Base-by-base conservation (phyloP, 2,113 vertebrate species). In the Corvus hawaiiensis region DNA sequence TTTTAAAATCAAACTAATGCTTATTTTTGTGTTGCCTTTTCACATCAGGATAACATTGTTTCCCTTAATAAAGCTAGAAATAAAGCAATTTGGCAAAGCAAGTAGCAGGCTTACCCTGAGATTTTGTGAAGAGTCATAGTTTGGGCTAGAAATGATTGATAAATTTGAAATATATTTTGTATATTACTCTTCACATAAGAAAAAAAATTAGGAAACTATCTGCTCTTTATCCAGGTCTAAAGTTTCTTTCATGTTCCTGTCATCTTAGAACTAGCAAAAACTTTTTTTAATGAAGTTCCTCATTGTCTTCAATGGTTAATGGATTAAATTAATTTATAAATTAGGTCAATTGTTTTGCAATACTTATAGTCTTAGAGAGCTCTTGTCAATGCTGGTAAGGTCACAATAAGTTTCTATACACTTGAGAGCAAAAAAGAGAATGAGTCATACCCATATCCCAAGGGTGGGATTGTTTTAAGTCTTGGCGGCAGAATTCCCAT, bases 1-100 rank as follows among this genome's bases (percentile, higher is more conserved):
- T 91, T 96, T 91, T 84, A 92, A 96, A 94, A 88, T 90, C 41
- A 77, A 86, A 56, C 63, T 89, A 90, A 74, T 82, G 41, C 71
- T 54, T 94, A 52, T 55, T 88, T 90, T 89, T 79, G 61, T 71
- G 33, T 67, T 82, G 49, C 5, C 24, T 88, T 94, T 82, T 90
- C 58, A 69, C 66, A 90, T 84, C 51, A 78, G 61, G 20, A 55
- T 87, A 80, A 72, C 8, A 1, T 62, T 73, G 49, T 43, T 93
- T 91, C 68, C 84, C 58, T 69, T 81, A 77, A 77, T 89, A 93
- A 62, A 73, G 61, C 88, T 94, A 82, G 32, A 93, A 93, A 69
- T 90, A 58, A 79, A 84, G 52, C 66, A 91, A 75, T 90, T 95
- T 92, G 54, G 15, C 28, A 95, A 43, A 81, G 46, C 52, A 73